phyloP scores from a whole-genome alignment of 2,888 invertebrate genomes.

The Sussaba pulchella region DNA sequence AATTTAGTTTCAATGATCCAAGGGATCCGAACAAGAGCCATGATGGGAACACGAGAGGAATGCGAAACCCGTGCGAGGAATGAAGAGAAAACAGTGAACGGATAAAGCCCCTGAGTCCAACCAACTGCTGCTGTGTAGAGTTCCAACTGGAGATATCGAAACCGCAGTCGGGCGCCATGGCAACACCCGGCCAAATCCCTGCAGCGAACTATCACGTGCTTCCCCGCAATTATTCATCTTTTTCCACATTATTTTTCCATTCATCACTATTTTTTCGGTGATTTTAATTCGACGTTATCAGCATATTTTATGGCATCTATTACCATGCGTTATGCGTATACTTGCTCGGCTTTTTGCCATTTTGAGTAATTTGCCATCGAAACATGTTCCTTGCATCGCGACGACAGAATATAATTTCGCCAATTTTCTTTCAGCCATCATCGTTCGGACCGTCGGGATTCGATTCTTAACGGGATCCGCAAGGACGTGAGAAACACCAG shows the following conservation, averaged over 20 bases:
- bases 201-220: too few species aligned
- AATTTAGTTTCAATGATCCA: not conserved
- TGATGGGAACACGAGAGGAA: constrained; percentile 11
- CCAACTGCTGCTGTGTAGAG: not conserved
- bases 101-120: not conserved
- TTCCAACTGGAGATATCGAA: constrained; percentile 15
- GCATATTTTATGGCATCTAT: too few species aligned
- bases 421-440: not conserved
- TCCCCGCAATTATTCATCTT: too few species aligned
- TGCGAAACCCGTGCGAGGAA: not conserved
- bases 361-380: not conserved
- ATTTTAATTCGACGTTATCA: too few species aligned
- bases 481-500: not conserved
- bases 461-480: not conserved
- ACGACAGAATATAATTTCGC: not conserved
- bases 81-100: not conserved
- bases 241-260: too few species aligned
- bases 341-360: not conserved
- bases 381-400: not conserved
- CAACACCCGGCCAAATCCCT: too few species aligned
- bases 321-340: too few species aligned
- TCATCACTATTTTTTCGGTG: too few species aligned
- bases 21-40: not conserved
- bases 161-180: constrained; percentile 2
- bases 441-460: too few species aligned